Evolutionary conservation across 2,797 vertebrate species (phyloP).

Genomic region (Schizothorax lantsangensis): DNA sequence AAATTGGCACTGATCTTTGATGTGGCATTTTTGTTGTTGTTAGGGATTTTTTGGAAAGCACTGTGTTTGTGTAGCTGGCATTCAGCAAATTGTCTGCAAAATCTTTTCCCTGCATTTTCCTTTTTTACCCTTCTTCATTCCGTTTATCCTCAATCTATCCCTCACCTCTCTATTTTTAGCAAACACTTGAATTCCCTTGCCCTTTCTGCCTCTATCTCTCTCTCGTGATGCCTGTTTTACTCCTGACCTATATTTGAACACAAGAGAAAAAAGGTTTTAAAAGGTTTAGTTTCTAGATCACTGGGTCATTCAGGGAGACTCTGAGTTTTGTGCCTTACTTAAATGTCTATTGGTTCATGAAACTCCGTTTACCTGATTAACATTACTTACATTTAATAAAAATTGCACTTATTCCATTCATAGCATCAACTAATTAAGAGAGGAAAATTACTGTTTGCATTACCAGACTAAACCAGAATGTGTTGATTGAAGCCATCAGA

Average conservation of each 20-base stretch:
- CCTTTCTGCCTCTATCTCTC: slow-evolving; percentile 42
- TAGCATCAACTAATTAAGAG: neutral
- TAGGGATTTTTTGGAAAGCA: neutral
- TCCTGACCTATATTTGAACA: slow-evolving; percentile 77
- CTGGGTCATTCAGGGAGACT: slow-evolving; percentile 71
- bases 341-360: slow-evolving; percentile 11
- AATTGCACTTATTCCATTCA: neutral
- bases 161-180: slow-evolving; percentile 68
- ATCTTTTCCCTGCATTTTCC: slow-evolving; percentile 47
- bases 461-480: slow-evolving; percentile 9
- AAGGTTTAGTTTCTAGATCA: slow-evolving; percentile 82
- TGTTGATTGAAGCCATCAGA: neutral
- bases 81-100: neutral
- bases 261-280: slow-evolving; percentile 56
- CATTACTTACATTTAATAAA: neutral
- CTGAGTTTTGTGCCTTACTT: slow-evolving; percentile 26
- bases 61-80: neutral
- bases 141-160: slow-evolving; percentile 59
- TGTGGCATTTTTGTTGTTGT: neutral
- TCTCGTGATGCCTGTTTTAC: slow-evolving; percentile 54
- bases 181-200: slow-evolving; percentile 52
- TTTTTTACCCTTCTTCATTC: slow-evolving; percentile 64
- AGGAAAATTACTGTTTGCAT: neutral
- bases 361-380: neutral
- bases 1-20: neutral